Percentiles rank a stretch among this genome's conserved stretches.
Conservation (phyloP, 2,888 invertebrate species). For the Caenorhabditis sulstoni region DNA sequence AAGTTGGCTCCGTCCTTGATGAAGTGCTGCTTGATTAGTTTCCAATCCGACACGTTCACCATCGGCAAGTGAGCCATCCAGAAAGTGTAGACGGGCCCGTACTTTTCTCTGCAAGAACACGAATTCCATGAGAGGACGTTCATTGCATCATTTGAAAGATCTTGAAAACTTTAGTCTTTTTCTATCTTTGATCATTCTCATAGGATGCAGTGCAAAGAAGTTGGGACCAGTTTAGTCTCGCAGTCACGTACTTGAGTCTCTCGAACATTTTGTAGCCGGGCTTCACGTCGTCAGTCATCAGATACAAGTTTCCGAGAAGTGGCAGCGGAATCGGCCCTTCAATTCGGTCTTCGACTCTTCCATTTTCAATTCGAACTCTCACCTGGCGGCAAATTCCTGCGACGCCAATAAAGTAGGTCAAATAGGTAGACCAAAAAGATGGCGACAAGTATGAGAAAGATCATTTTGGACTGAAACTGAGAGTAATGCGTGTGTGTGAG, state of each 20-base stretch:
- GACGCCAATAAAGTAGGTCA: constrained; percentile 53
- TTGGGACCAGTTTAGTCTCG: too few species aligned
- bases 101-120: constrained; percentile 41
- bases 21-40: constrained; percentile 52
- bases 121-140: too few species aligned
- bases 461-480: constrained; percentile 34
- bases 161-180: too few species aligned
- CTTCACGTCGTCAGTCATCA: constrained; percentile 32
- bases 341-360: too few species aligned
- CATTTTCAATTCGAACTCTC: too few species aligned
- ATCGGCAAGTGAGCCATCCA: constrained; percentile 55
- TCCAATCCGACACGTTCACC: constrained; percentile 52
- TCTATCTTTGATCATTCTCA: too few species aligned
- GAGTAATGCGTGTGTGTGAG: too few species aligned
- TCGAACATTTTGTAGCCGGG: constrained; percentile 57
- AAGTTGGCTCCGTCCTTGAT: constrained; percentile 57
- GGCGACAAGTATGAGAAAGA: constrained; percentile 30
- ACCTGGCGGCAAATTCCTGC: constrained; percentile 57
- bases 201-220: too few species aligned
- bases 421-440: constrained; percentile 29
- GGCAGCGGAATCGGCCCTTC: constrained; percentile 58
- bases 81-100: constrained; percentile 58
- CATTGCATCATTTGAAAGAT: too few species aligned
- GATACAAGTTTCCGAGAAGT: constrained; percentile 47
- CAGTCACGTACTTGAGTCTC: constrained; percentile 42